A percentile compares a stretch with the other conserved stretches of the same genome.
Evolutionary conservation across 2,888 invertebrate species (phyloP).

Genomic region (Drosophila glabriapex): DNA sequence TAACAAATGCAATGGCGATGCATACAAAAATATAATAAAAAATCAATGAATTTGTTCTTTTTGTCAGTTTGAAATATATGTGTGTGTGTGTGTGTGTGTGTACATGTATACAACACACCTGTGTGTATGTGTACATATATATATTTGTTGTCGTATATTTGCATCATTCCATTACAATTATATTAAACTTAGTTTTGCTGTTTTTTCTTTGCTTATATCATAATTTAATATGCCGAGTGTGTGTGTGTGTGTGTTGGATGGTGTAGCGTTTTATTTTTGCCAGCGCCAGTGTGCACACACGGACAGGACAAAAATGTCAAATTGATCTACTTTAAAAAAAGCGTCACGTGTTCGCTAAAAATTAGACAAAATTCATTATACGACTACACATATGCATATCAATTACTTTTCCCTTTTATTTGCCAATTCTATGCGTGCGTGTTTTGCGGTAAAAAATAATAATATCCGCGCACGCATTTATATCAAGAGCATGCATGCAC

Average conservation of each 20-base stretch:
- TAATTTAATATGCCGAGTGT: slow-evolving; percentile 72
- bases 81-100: slow-evolving; percentile 9
- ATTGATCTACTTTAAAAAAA: slow-evolving; percentile 53
- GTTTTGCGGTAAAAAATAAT: slow-evolving; percentile 21
- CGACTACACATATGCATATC: slow-evolving; percentile 15
- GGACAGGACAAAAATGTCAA: slow-evolving; percentile 30
- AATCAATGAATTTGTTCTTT: slow-evolving; percentile 7
- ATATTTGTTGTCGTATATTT: slow-evolving; percentile 54
- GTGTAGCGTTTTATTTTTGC: slow-evolving; percentile 9
- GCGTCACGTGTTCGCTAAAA: slow-evolving; percentile 29
- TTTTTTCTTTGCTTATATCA: slow-evolving; percentile 63
- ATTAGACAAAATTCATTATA: slow-evolving; percentile 30
- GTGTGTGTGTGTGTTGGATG: slow-evolving; percentile 31
- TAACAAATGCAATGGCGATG: neutral
- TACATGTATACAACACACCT: slow-evolving; percentile 11
- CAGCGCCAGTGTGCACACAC: slow-evolving; percentile 24
- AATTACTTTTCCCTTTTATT: slow-evolving; percentile 1
- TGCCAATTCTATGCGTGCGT: slow-evolving; percentile 4
- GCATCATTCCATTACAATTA: slow-evolving; percentile 62
- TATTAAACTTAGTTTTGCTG: slow-evolving; percentile 46
- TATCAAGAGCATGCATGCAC: slow-evolving; percentile 1
- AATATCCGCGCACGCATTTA: slow-evolving; percentile 14
- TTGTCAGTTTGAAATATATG: slow-evolving; percentile 51
- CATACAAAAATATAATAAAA: neutral
- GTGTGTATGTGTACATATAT: slow-evolving; percentile 30